Base-by-base conservation (phyloP, 2,797 vertebrate species). In the Meriones psammophilus region DNA sequence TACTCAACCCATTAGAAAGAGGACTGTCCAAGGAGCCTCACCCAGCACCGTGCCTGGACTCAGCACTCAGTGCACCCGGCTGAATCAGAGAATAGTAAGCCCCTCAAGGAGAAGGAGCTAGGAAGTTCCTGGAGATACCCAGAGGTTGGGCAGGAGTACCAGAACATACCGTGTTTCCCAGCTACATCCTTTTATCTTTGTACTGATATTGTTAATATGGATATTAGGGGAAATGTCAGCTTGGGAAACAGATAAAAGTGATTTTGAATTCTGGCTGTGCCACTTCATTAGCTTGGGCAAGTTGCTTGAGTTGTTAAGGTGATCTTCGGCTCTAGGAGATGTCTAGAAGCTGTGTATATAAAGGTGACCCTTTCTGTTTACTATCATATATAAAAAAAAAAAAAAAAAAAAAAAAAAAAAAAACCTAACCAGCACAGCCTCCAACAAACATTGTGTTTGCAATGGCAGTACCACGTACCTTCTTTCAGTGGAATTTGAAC, bases 191-290 rank as follows among this genome's bases (percentile, higher is more conserved):
- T 50, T 79, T 66, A 64, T 76, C 54, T 62, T 92, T 42, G 54
- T 42, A 84, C 6, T 76, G 79, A 84, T 20, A 26, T 8, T 17
- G 66, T 6, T 71, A 66, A 71, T 5, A 33, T n/a, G 26, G 18
- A 68, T 33, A 36, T 69, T 83, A 71, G 84, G 60, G 91, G 77
- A 6, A 50, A 74, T n/a, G 7, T 50, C 66, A 8, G 87, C 54
- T 89, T 60, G 56, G 36, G 46, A 88, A 90, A 95, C 3, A 58
- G 28, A 84, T 85, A 20, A 90, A 92, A 77, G 20, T 92, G 14
- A 46, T 68, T 90, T 85, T 93, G 62, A 96, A 85, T 92, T 89
- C 74, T 66, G 24, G 15, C 33, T 87, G 1, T 74, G n/a, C 39
- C 33, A 60, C 13, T 66, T 92, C 46, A 85, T 68, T 88, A 15